These are phyloP conservation scores for Cisticola juncidis DNA, from an alignment of 2,113 vertebrate genomes.

Conservation along the genomic window DNA sequence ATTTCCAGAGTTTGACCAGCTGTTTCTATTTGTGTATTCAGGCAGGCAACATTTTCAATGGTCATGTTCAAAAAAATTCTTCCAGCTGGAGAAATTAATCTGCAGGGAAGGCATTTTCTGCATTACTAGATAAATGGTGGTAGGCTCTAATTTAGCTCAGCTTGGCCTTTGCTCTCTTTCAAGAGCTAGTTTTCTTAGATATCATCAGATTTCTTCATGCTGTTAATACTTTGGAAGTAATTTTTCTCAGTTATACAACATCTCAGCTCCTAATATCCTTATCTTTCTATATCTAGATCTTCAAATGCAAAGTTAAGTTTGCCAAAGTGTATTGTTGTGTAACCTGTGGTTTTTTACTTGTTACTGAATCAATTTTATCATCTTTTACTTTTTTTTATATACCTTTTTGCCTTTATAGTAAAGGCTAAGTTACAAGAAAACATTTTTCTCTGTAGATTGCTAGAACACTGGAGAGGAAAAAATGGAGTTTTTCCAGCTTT, in stretches of 20 bases:
- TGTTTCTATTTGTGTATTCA: not conserved
- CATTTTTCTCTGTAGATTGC: not conserved
- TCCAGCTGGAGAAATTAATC: slow-evolving; percentile 29
- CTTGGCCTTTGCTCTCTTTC: slow-evolving; percentile 36
- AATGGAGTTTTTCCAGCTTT: not conserved
- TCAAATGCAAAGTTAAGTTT: not conserved
- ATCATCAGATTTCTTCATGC: not conserved
- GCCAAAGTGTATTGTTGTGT: not conserved
- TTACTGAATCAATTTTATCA: not conserved
- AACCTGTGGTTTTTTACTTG: not conserved
- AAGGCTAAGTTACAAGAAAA: not conserved
- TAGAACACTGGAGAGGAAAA: not conserved
- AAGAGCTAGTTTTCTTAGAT: slow-evolving; percentile 32
- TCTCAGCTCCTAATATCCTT: not conserved
- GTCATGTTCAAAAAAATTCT: not conserved
- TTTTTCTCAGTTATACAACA: not conserved
- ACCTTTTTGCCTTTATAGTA: not conserved
- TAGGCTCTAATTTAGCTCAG: slow-evolving; percentile 29
- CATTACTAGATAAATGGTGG: not conserved
- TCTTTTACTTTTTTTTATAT: not conserved
- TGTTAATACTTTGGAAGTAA: not conserved
- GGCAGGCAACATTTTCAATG: not conserved
- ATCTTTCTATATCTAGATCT: not conserved
- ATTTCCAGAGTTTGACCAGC: not conserved
- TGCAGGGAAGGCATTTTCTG: slow-evolving; percentile 7